These are phyloP conservation scores for Poecilia velifera DNA, from an alignment of 2,797 vertebrate species.

Conservation along the genomic window DNA sequence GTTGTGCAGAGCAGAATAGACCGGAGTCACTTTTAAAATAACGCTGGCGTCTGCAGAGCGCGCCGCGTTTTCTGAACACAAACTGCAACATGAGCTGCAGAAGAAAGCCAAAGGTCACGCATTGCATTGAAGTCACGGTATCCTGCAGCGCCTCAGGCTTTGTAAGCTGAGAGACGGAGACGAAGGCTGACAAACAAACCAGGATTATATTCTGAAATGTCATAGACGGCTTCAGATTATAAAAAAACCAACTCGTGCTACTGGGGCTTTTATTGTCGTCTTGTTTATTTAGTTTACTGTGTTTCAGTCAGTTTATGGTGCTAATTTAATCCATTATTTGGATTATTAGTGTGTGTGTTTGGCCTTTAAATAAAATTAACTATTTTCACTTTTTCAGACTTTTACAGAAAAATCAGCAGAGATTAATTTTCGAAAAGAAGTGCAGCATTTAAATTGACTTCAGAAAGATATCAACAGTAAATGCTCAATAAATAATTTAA, in stretches of 20 bases:
- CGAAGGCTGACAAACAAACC: constrained; percentile 27
- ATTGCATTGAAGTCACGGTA: constrained; percentile 79
- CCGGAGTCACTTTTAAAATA: constrained; percentile 44
- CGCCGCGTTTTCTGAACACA: constrained; percentile 42
- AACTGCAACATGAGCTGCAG: constrained; percentile 62
- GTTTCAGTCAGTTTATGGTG: neutral
- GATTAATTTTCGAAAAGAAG: constrained; percentile 39
- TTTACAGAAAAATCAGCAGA: constrained; percentile 15
- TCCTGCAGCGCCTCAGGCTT: constrained; percentile 43
- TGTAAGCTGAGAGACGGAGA: constrained; percentile 52
- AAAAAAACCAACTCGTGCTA: neutral
- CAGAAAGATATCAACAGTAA: neutral
- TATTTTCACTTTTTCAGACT: constrained; percentile 30
- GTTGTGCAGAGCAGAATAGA: constrained; percentile 25
- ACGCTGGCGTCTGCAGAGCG: constrained; percentile 38
- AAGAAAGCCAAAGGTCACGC: constrained; percentile 78
- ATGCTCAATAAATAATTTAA: neutral
- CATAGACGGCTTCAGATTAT: constrained; percentile 25
- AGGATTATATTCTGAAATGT: constrained; percentile 8
- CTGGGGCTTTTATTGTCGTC: neutral
- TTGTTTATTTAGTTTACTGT: too few relatives aligned
- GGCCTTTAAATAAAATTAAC: constrained; percentile 41
- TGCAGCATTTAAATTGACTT: neutral
- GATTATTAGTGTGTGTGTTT: constrained; percentile 36
- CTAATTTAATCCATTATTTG: neutral